phyloP scores from a whole-genome alignment of 2,797 vertebrate genomes.

The Sylvia borin region DNA sequence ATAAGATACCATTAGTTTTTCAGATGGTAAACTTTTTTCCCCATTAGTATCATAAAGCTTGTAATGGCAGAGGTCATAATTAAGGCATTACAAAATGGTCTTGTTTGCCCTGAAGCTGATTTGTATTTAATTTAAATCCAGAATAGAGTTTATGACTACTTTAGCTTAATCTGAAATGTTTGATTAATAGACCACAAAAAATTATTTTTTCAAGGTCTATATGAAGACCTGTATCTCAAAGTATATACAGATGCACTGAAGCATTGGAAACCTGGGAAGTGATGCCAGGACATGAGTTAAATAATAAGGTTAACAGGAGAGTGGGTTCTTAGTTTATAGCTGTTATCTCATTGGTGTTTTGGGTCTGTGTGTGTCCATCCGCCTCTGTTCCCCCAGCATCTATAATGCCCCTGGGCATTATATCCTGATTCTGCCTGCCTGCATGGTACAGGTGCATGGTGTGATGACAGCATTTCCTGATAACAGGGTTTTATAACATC shows the following conservation, averaged over 20 bases:
- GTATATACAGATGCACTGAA: background rate
- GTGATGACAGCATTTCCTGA: background rate
- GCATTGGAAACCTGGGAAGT: background rate
- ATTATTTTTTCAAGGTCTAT: background rate
- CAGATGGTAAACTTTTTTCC: background rate
- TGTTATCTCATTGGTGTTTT: background rate
- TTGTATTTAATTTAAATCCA: background rate
- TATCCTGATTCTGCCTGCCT: background rate
- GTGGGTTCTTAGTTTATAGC: background rate
- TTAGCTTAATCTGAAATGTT: background rate
- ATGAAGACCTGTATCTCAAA: background rate
- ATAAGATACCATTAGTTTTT: background rate
- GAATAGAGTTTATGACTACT: background rate
- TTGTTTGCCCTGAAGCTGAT: background rate
- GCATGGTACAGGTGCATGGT: background rate
- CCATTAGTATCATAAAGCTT: background rate
- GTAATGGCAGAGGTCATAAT: background rate
- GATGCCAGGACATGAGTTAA: background rate
- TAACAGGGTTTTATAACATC: background rate
- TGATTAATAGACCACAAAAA: background rate
- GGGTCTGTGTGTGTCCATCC: background rate
- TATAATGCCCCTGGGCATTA: background rate
- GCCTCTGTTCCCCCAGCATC: background rate
- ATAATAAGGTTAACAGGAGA: background rate
- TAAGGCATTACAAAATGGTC: background rate